These are phyloP conservation scores for Papilio protenor DNA, from an alignment of 2,888 invertebrate genomes.

Conservation along the genomic window DNA sequence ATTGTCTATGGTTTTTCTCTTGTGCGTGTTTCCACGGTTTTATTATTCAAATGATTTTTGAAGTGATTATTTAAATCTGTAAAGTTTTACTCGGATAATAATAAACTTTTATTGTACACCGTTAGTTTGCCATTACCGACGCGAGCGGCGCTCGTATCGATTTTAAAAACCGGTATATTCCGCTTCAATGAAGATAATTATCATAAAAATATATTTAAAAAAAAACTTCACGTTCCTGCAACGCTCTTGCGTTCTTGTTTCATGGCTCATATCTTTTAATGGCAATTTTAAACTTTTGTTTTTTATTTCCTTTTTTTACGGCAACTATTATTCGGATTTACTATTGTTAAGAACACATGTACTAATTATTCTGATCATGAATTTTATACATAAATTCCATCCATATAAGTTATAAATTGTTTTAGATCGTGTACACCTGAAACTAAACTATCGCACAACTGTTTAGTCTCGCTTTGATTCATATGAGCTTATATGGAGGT, in stretches of 20 bases:
- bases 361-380: no score
- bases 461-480: no score
- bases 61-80: neutral
- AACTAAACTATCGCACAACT: no score
- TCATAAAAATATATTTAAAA: conserved; percentile 40
- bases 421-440: no score
- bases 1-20: neutral
- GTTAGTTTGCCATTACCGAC: conserved; percentile 59
- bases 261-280: conserved; percentile 18
- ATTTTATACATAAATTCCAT: no score
- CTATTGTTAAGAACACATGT: neutral
- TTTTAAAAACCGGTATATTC: conserved; percentile 37
- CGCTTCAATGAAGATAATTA: conserved; percentile 42
- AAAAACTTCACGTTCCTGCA: conserved; percentile 7
- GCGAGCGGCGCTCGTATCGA: conserved; percentile 29
- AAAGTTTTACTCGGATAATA: conserved; percentile 27
- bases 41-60: neutral
- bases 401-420: no score
- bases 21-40: neutral
- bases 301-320: neutral
- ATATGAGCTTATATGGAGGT: no score
- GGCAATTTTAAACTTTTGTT: neutral
- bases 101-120: conserved; percentile 61
- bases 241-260: conserved; percentile 23
- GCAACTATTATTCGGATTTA: neutral